A percentile compares a stretch with the other conserved stretches of the same genome.
phyloP scores from a whole-genome alignment of 2,797 vertebrate species.

The Botia almorhae region DNA sequence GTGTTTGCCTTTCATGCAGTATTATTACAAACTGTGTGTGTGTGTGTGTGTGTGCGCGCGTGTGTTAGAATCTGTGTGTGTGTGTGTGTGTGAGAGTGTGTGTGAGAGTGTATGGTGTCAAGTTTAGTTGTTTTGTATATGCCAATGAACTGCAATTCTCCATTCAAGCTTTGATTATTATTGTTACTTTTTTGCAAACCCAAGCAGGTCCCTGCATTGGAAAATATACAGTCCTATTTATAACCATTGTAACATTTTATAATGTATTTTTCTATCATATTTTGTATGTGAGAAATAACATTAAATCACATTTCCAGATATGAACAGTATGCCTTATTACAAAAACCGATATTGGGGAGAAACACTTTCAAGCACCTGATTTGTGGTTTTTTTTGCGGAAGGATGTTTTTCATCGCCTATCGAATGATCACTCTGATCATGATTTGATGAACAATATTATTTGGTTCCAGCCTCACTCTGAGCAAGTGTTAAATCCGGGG shows the following conservation, averaged over 20 bases:
- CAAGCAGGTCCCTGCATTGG: constrained; percentile 71
- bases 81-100: too few species aligned
- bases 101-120: constrained; percentile 16
- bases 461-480: constrained; percentile 37
- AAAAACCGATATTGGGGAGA: constrained; percentile 61
- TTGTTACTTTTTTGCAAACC: constrained; percentile 46
- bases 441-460: constrained; percentile 38
- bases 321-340: constrained; percentile 77
- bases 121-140: constrained; percentile 49
- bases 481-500: constrained; percentile 34
- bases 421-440: constrained; percentile 11
- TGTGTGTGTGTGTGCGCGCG: constrained; percentile 31
- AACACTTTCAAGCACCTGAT: constrained; percentile 17
- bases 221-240: constrained; percentile 66
- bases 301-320: constrained; percentile 81
- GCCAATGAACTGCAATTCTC: constrained; percentile 58
- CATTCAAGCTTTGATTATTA: constrained; percentile 44
- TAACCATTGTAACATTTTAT: constrained; percentile 82
- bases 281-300: constrained; percentile 83
- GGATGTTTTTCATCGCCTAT: too few species aligned
- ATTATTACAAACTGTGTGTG: constrained; percentile 54
- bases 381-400: constrained; percentile 34
- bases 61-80: too few species aligned
- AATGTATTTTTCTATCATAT: constrained; percentile 86
- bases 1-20: constrained; percentile 49